Percentiles rank a stretch among this genome's conserved stretches.
These are phyloP conservation scores for Columbina picui DNA, from an alignment of 2,113 vertebrate genomes.

Conservation along the genomic window DNA sequence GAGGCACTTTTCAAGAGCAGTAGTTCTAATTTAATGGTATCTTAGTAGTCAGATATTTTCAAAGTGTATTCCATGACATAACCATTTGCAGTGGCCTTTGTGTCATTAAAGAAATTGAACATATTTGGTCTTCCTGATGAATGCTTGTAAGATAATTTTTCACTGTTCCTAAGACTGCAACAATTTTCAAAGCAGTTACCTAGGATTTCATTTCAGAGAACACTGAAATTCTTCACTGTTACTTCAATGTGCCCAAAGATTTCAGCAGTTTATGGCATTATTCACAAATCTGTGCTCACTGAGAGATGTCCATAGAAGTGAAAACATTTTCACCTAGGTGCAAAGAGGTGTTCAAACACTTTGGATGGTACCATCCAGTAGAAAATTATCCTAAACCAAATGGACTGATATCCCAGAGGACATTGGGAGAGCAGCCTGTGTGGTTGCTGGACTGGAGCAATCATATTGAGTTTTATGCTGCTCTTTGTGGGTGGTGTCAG, in stretches of 20 bases:
- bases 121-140: neutral
- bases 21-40: conserved; percentile 18
- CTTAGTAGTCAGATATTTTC: conserved; percentile 16
- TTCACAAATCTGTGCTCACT: neutral
- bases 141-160: neutral
- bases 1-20: neutral
- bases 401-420: neutral
- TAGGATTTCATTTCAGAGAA: neutral
- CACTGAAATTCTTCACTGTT: neutral
- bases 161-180: neutral
- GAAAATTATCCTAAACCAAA: neutral
- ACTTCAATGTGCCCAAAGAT: neutral
- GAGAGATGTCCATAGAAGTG: neutral
- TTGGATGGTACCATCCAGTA: neutral
- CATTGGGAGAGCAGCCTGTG: neutral
- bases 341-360: neutral
- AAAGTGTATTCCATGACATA: neutral
- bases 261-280: neutral
- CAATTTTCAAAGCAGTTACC: neutral
- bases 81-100: neutral
- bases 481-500: neutral
- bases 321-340: neutral
- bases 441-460: neutral
- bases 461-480: neutral
- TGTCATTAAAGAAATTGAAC: conserved; percentile 24